A percentile compares a stretch with the other conserved stretches of the same genome.
Evolutionary conservation across 2,888 invertebrate species (phyloP).

Genomic region (Acholoe squamosa): DNA sequence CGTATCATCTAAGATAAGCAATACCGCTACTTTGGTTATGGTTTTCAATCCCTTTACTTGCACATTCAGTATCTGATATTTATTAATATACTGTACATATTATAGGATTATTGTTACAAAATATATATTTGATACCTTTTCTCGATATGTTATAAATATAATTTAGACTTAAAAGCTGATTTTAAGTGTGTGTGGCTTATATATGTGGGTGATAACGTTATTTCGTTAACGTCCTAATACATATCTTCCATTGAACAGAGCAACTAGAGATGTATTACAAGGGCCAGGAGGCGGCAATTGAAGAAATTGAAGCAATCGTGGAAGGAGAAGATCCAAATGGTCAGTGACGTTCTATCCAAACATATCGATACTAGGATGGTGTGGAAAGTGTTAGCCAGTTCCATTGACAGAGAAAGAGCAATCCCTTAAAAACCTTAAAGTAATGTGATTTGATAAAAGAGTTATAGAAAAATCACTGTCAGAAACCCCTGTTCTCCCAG

Average conservation of each 20-base stretch:
- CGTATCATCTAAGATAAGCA: not conserved
- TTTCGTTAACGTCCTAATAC: not conserved
- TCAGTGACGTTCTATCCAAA: conserved; percentile 15
- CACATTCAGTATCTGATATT: too few relatives aligned
- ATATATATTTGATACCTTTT: not conserved
- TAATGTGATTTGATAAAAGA: too few relatives aligned
- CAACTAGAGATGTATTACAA: conserved; percentile 82
- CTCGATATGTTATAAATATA: not conserved
- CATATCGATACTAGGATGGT: conserved; percentile 7
- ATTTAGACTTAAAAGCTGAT: not conserved
- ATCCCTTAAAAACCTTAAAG: too few relatives aligned
- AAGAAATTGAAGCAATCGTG: conserved; percentile 68
- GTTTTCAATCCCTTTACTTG: too few relatives aligned
- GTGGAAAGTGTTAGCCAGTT: not conserved
- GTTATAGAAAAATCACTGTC: too few relatives aligned
- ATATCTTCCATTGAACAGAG: conserved; percentile 72
- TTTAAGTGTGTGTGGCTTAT: not conserved
- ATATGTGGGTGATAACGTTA: not conserved
- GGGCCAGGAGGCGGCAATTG: conserved; percentile 78
- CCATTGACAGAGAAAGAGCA: too few relatives aligned
- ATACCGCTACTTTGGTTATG: too few relatives aligned
- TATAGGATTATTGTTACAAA: not conserved
- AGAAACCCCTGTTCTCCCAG: too few relatives aligned
- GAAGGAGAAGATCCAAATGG: conserved; percentile 59
- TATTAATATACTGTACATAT: not conserved